phyloP scores from a whole-genome alignment of 1,140 invertebrate genomes.

The Atopsyche davidsoni region DNA sequence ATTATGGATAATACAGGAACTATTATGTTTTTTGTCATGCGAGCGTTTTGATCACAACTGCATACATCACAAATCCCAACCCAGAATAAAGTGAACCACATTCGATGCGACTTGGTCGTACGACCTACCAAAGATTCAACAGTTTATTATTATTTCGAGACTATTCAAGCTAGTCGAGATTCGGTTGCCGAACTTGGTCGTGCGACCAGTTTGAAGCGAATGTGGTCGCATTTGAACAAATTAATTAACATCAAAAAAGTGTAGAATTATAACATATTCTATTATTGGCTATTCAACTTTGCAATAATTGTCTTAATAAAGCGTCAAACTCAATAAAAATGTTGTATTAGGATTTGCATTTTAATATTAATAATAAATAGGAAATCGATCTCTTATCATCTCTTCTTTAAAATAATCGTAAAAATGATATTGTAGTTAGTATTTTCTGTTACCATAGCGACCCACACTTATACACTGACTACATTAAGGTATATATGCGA shows the following conservation, averaged over 20 bases:
- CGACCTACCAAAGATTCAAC: too few relatives aligned
- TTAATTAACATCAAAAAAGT: not conserved
- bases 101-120: too few relatives aligned
- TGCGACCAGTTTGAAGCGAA: too few relatives aligned
- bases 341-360: constrained; percentile 27
- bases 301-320: constrained; percentile 30
- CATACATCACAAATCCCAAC: too few relatives aligned
- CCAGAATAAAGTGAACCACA: too few relatives aligned
- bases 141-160: too few relatives aligned
- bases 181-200: too few relatives aligned
- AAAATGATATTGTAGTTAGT: constrained; percentile 4
- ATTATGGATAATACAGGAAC: too few relatives aligned
- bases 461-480: constrained; percentile 30
- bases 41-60: too few relatives aligned
- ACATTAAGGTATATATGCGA: constrained; percentile 30
- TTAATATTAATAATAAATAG: constrained; percentile 17
- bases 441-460: constrained; percentile 10
- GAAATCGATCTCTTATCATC: constrained; percentile 10
- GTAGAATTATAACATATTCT: constrained; percentile 26
- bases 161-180: too few relatives aligned
- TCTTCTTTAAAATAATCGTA: constrained; percentile 6
- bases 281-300: constrained; percentile 29
- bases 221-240: too few relatives aligned
- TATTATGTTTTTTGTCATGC: too few relatives aligned
- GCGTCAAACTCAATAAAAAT: constrained; percentile 29